These are phyloP conservation scores for Willisornis vidua DNA, from an alignment of 2,113 vertebrate genomes.

Conservation along the genomic window DNA sequence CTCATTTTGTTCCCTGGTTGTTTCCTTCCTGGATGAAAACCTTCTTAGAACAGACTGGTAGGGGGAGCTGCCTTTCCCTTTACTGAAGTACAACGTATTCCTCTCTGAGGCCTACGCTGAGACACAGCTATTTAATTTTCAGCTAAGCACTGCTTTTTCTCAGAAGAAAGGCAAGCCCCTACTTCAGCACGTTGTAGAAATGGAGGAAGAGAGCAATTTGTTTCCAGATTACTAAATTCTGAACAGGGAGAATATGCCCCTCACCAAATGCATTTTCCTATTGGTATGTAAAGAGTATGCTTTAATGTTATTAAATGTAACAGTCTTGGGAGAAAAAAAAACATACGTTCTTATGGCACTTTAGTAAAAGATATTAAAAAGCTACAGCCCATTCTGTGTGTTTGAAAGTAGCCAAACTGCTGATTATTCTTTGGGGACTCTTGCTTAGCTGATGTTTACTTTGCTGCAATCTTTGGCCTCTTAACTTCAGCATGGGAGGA, in stretches of 20 bases:
- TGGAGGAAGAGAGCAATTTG: not conserved
- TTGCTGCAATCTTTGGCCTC: not conserved
- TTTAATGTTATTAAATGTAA: not conserved
- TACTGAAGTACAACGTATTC: constrained; percentile 38
- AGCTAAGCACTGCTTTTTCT: constrained; percentile 34
- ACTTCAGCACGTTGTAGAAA: not conserved
- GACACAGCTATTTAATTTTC: constrained; percentile 53
- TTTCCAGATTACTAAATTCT: constrained; percentile 25
- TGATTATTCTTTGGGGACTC: not conserved
- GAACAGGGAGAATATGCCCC: not conserved
- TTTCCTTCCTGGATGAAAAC: constrained; percentile 44
- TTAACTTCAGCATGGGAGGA: fast-evolving
- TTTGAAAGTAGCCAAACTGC: not conserved
- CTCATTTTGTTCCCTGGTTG: constrained; percentile 18
- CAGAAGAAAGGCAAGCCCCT: not conserved
- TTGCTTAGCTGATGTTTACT: not conserved
- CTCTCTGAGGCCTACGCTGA: constrained; percentile 49
- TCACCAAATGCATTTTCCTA: not conserved
- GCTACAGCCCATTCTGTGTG: not conserved
- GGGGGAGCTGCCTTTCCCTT: constrained; percentile 65
- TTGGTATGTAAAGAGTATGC: not conserved
- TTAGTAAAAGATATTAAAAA: not conserved
- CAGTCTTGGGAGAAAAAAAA: not conserved
- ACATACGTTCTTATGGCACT: not conserved
- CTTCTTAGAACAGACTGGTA: constrained; percentile 60